Percentiles rank a stretch among this genome's conserved stretches.
Conservation (phyloP, 2,797 vertebrate genomes). For the Pygocentrus nattereri region DNA sequence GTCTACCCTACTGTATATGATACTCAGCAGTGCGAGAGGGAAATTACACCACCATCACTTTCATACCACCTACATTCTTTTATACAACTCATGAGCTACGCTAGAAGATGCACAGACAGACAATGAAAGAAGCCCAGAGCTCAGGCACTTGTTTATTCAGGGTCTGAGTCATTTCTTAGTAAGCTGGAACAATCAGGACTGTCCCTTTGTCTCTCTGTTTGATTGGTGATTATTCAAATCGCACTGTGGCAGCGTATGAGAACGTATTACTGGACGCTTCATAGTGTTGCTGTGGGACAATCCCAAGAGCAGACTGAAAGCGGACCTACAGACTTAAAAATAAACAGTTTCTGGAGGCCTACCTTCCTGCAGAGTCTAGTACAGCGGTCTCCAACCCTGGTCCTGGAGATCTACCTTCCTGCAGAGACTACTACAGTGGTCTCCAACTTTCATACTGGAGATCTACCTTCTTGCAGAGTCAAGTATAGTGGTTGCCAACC, state of each 20-base stretch:
- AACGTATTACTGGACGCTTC: slow-evolving; percentile 17
- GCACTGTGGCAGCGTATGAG: background rate
- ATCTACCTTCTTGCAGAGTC: no score
- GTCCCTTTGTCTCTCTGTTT: slow-evolving; percentile 55
- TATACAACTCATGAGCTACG: background rate
- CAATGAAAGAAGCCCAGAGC: slow-evolving; percentile 22
- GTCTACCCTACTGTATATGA: background rate
- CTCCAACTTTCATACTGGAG: no score
- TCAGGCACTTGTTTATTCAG: slow-evolving; percentile 12
- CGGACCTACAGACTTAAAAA: no score
- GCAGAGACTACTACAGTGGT: no score
- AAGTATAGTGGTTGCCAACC: no score
- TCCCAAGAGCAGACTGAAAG: slow-evolving; percentile 35
- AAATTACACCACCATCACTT: background rate
- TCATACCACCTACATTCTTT: background rate
- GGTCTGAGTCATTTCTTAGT: slow-evolving; percentile 48
- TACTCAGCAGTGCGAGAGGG: background rate
- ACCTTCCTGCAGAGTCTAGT: no score
- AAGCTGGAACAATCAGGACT: slow-evolving; percentile 43
- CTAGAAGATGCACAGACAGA: slow-evolving; percentile 20
- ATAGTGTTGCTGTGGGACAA: slow-evolving; percentile 29
- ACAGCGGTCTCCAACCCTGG: no score
- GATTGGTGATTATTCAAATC: slow-evolving; percentile 56
- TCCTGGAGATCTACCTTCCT: no score
- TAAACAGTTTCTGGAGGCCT: background rate